Base-by-base conservation (phyloP, 2,797 vertebrate genomes). In the Borostomias antarcticus region DNA sequence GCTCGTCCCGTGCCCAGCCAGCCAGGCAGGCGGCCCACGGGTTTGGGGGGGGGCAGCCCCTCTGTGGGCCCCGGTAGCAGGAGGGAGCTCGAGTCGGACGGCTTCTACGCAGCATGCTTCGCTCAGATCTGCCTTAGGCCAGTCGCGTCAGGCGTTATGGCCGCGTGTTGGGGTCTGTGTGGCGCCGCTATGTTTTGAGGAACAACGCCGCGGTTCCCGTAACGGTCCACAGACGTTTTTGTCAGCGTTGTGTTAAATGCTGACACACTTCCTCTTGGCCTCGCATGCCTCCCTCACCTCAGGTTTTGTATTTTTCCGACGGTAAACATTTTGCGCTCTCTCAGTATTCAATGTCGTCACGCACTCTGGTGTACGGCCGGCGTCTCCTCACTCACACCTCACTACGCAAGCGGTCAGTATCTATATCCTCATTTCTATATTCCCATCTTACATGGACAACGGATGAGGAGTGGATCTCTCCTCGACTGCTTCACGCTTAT, bases 221-320 rank as follows among this genome's bases (percentile, higher is more conserved):
- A 11, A 15, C 37, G 11, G 37, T 29, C 25, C 64, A 1, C 66
- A 82, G 59, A 76, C 54, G 15, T 40, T 6, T 32, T n/a, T 64
- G 64, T 88, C 78, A 79, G 75, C 82, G 68, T 37, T 58, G 51
- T 77, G 53, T 50, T 21, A 74, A 61, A 54, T 19, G 60, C 69
- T 76, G 60, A 65, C 17, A 64, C 45, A 66, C 72, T 82, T 83
- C 73, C 75, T 80, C 57, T 74, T 28, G 47, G 3, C 3, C 74
- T 35, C 57, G 2, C 2, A 21, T n/a, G 6, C 25, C 0, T 30
- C 23, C 28, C 0, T 26, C 2, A 13, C 1, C 8, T 8, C 48
- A n/a, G n/a, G 47, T 29, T n/a, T 40, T 30, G 51, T 56, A 45
- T 29, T 37, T 1, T 23, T 5, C 43, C 23, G 17, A 47, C 21